A percentile compares a stretch with the other conserved stretches of the same genome.
Evolutionary conservation across 2,797 vertebrate species (phyloP).

Genomic region (Gadopsis marmoratus): DNA sequence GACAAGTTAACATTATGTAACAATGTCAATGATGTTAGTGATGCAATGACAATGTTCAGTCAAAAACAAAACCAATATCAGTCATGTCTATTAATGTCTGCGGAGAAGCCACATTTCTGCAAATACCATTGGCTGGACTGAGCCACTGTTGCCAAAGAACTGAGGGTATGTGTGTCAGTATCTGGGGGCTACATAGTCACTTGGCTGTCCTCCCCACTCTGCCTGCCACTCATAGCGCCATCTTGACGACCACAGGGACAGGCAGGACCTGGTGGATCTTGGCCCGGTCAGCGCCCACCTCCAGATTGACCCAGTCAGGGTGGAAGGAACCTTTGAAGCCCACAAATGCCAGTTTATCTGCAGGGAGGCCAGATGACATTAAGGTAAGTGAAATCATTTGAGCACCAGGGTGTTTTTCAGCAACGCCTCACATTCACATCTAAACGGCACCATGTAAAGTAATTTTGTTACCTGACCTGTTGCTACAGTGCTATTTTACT

Average conservation of each 20-base stretch:
- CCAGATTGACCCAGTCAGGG: conserved; percentile 91
- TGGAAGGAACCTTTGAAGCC: conserved; percentile 93
- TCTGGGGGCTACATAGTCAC: conserved; percentile 42
- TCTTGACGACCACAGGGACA: conserved; percentile 91
- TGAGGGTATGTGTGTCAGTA: conserved; percentile 12
- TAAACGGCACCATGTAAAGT: not conserved
- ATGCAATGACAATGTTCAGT: conserved; percentile 18
- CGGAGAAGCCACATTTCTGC: not conserved
- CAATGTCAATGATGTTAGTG: not conserved
- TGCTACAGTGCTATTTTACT: not conserved
- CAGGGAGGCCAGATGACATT: conserved; percentile 29
- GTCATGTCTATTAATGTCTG: not conserved
- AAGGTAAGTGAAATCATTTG: not conserved
- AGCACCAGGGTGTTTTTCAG: not conserved
- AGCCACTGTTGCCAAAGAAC: conserved; percentile 17
- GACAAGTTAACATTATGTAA: conserved; percentile 21
- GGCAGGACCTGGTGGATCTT: conserved; percentile 95
- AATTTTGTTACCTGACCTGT: too few species aligned
- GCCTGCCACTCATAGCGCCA: conserved; percentile 87
- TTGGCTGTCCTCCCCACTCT: conserved; percentile 20
- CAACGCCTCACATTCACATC: not conserved
- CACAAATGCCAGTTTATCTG: conserved; percentile 93
- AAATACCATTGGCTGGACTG: not conserved
- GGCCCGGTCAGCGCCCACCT: conserved; percentile 84
- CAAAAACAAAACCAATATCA: conserved; percentile 22